Conservation (phyloP, 2,888 invertebrate species). For the Nephrotoma appendiculata region DNA sequence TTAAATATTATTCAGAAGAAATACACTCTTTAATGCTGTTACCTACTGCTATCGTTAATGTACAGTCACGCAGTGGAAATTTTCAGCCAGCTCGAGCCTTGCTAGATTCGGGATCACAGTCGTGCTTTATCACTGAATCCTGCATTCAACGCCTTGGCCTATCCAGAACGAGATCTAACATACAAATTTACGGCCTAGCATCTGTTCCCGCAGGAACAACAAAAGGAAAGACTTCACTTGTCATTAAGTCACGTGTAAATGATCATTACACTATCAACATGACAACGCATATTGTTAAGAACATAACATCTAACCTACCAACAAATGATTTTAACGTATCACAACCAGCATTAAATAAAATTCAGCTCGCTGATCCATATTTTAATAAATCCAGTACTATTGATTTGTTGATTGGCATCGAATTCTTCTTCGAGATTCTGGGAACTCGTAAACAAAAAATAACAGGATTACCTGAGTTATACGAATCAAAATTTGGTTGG, state of each 20-base stretch:
- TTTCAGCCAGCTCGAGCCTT: too few species aligned
- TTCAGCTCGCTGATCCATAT: neutral
- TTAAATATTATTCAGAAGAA: neutral
- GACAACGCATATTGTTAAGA: neutral
- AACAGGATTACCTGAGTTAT: neutral
- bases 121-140: neutral
- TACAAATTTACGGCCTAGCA: neutral
- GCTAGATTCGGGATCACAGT: too few species aligned
- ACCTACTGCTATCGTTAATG: neutral
- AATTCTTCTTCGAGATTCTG: neutral
- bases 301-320: neutral
- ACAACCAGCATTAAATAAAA: neutral
- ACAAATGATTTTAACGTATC: neutral
- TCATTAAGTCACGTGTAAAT: neutral
- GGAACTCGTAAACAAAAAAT: neutral
- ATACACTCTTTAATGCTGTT: neutral
- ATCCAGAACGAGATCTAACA: neutral
- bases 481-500: neutral
- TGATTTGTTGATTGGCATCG: neutral
- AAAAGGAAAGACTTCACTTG: neutral
- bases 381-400: neutral
- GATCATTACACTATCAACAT: neutral
- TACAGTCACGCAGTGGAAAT: neutral
- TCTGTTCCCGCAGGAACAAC: neutral
- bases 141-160: neutral